These are phyloP conservation scores for Caenorhabditis becei DNA, from an alignment of 2,888 invertebrate genomes.

Conservation along the genomic window DNA sequence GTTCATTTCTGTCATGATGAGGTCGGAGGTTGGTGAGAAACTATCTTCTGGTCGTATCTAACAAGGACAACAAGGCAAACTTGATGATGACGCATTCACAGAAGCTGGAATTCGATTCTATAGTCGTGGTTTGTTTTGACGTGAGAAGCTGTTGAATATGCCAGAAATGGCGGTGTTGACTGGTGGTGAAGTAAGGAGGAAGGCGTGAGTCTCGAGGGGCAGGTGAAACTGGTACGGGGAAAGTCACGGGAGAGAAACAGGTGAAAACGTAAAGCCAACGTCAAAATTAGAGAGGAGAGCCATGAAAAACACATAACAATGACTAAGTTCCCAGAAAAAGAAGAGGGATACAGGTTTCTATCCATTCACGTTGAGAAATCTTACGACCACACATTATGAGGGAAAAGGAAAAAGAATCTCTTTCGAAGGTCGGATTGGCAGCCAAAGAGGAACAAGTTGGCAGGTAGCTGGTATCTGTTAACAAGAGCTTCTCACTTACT, in stretches of 20 bases:
- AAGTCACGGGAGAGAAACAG: not conserved
- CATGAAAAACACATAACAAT: not conserved
- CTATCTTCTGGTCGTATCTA: slow-evolving; percentile 48
- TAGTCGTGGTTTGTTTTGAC: slow-evolving; percentile 26
- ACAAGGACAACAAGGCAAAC: slow-evolving; percentile 41
- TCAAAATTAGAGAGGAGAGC: not conserved
- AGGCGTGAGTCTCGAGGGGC: slow-evolving; percentile 22
- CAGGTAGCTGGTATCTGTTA: slow-evolving; percentile 28
- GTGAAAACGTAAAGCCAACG: not conserved
- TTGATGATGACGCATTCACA: slow-evolving; percentile 54
- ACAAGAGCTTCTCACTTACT: slow-evolving; percentile 14
- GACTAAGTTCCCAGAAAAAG: not conserved
- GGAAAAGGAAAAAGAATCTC: slow-evolving; percentile 10
- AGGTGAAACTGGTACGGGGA: slow-evolving; percentile 37
- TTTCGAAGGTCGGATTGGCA: slow-evolving; percentile 40
- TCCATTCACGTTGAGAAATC: slow-evolving; percentile 21
- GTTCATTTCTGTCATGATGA: slow-evolving; percentile 37
- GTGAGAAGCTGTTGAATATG: not conserved
- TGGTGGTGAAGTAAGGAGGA: slow-evolving; percentile 23
- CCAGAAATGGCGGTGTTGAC: not conserved
- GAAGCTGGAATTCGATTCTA: slow-evolving; percentile 36
- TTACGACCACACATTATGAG: slow-evolving; percentile 48
- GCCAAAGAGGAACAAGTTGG: slow-evolving; percentile 30
- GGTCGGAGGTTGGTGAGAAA: slow-evolving; percentile 50
- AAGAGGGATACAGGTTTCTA: slow-evolving; percentile 15